These are phyloP conservation scores for Galeopsomyia nigrocyanea DNA, from an alignment of 2,888 invertebrate species.

Conservation along the genomic window DNA sequence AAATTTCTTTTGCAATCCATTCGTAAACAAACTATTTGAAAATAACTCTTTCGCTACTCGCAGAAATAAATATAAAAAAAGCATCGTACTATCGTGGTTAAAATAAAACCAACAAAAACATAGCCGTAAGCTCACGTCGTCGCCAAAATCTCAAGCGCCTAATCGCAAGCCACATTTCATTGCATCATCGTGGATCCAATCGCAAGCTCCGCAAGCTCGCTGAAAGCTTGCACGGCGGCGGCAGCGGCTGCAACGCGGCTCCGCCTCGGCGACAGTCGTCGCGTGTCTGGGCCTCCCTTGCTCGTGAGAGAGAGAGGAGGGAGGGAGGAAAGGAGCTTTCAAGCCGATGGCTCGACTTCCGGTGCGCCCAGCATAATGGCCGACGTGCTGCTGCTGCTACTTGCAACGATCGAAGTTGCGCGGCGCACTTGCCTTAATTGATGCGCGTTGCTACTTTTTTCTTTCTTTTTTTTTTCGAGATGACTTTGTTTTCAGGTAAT, in stretches of 20 bases:
- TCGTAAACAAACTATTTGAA: no score
- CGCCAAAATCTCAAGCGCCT: constrained; percentile 31
- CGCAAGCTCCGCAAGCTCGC: constrained; percentile 16
- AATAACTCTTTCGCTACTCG: no score
- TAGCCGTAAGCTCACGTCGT: constrained; percentile 17
- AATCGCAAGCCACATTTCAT: not conserved
- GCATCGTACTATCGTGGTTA: no score
- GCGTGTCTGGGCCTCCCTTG: not conserved
- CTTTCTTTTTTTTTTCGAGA: no score
- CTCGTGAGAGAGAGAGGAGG: no score
- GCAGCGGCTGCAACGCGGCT: constrained; percentile 5
- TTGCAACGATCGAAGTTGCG: no score
- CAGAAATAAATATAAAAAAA: no score
- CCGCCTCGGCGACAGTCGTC: constrained; percentile 5
- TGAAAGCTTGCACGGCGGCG: constrained; percentile 15
- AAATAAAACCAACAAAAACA: no score
- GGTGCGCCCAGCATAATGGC: constrained; percentile 5
- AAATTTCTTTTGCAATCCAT: no score
- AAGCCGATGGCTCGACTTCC: constrained; percentile 12
- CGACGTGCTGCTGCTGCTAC: not conserved
- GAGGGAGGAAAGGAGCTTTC: no score
- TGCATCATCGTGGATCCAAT: constrained; percentile 16
- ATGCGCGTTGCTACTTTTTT: no score
- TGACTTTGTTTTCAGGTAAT: not conserved
- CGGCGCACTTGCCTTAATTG: no score